Percentiles rank a stretch among this genome's conserved stretches.
These are phyloP conservation scores for Xestia rhomboidea DNA, from an alignment of 2,888 invertebrate species.

Conservation along the genomic window DNA sequence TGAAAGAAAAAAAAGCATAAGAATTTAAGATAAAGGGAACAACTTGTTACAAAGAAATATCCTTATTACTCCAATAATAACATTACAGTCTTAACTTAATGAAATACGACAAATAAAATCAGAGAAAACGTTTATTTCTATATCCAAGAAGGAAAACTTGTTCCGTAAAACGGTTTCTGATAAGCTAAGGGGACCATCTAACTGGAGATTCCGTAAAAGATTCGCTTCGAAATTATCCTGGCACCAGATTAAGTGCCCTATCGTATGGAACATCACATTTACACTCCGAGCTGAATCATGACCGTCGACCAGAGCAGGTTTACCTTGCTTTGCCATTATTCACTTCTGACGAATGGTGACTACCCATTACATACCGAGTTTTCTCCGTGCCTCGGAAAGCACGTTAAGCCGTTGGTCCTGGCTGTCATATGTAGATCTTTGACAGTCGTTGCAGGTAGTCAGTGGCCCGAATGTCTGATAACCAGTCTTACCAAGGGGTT, in stretches of 20 bases:
- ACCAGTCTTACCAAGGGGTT: background rate
- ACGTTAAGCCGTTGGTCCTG: background rate
- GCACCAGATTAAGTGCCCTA: background rate
- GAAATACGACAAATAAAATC: slow-evolving; percentile 18
- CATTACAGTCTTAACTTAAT: background rate
- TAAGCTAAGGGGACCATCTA: background rate
- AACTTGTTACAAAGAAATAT: background rate
- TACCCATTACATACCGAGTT: background rate
- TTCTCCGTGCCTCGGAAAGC: background rate
- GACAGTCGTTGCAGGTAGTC: background rate
- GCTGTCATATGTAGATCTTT: background rate
- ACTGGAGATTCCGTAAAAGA: slow-evolving; percentile 8
- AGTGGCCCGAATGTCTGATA: background rate
- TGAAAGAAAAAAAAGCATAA: background rate
- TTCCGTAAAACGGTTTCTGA: background rate
- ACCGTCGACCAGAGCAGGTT: background rate
- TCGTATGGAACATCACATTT: background rate
- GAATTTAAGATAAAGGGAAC: background rate
- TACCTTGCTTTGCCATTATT: background rate
- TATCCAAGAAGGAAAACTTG: background rate
- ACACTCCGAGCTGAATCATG: background rate
- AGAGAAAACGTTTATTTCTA: background rate
- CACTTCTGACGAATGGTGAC: background rate
- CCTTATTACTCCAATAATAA: slow-evolving; percentile 4
- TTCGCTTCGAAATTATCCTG: background rate